Base-by-base conservation (phyloP, 2,797 vertebrate species). In the Enteromius trimaculatus region DNA sequence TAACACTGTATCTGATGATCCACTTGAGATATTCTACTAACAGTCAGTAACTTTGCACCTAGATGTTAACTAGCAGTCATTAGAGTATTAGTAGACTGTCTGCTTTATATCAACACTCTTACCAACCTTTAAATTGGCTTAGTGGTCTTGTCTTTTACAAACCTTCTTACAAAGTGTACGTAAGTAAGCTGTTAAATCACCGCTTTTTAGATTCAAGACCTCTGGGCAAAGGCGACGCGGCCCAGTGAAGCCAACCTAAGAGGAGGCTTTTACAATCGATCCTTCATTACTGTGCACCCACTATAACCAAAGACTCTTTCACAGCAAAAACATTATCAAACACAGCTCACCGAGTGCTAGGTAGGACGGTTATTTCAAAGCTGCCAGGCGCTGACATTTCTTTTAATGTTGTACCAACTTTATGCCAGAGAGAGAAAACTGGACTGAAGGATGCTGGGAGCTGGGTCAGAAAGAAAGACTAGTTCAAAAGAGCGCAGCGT, bases 361-460 rank as follows among this genome's bases (percentile, higher is more conserved):
- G 17, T 21, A 16, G 11, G 14, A 7, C 1, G 7, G 49, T 60
- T 0, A 14, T 64, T 64, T 81, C 62, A 83, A 66, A 71, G 51
- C 11, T 31, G 37, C 47, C 55, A 44, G 31, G 58, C 6, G 47
- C 23, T 49, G 70, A 71, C 42, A 60, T 55, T 69, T 68, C 71
- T 79, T 60, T 31, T 68, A 65, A 64, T 62, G 34, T 6, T 6
- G 37, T 64, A 60, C 74, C 69, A 79, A 65, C 58, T 74, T 84
- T 39, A 69, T 74, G 23, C 31, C 29, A 10, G 23, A 68, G 31
- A 68, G 31, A 84, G 21, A 39, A 26, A 55, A 62, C 34, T 21
- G 31, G 42, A 70, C 29, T 51, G 23, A 74, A 71, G 19, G 26
- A 26, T 83, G 55, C 34, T 26, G 39, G 60, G 51, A 80, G 14